Evolutionary conservation across 2,113 vertebrate species (phyloP).

Genomic region (Chelonoidis abingdonii): DNA sequence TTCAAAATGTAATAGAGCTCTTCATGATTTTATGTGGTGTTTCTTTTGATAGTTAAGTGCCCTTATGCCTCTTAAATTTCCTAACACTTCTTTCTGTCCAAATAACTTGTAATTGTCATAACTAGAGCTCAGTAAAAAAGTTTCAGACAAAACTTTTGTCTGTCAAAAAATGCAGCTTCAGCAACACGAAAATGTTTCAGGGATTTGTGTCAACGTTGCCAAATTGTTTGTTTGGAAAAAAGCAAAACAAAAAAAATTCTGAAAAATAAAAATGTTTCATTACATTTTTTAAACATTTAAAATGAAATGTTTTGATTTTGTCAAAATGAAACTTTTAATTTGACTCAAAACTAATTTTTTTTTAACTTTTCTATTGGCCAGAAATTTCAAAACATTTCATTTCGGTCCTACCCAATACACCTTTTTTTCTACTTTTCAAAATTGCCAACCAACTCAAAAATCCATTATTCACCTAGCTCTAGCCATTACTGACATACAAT

Average conservation of each 20-base stretch:
- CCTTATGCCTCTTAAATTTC: neutral
- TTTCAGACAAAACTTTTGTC: too few relatives aligned
- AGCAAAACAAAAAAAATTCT: too few relatives aligned
- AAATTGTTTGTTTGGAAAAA: too few relatives aligned
- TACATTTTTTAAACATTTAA: neutral
- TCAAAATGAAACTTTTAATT: neutral
- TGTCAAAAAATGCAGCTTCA: too few relatives aligned
- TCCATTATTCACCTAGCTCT: neutral
- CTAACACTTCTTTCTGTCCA: neutral
- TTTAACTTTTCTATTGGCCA: neutral
- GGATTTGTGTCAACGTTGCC: too few relatives aligned
- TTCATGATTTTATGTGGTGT: neutral
- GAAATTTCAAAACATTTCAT: neutral
- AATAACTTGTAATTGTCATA: neutral
- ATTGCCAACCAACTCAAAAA: neutral
- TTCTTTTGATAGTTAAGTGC: neutral
- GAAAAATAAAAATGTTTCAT: neutral
- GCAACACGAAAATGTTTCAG: too few relatives aligned
- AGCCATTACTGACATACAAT: neutral
- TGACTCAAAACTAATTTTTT: neutral
- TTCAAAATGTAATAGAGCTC: neutral
- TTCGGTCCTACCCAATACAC: neutral
- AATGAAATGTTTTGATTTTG: neutral
- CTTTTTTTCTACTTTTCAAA: neutral
- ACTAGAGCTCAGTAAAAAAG: neutral